Conservation (phyloP, 2,888 invertebrate species). For the Microchrysa polita region DNA sequence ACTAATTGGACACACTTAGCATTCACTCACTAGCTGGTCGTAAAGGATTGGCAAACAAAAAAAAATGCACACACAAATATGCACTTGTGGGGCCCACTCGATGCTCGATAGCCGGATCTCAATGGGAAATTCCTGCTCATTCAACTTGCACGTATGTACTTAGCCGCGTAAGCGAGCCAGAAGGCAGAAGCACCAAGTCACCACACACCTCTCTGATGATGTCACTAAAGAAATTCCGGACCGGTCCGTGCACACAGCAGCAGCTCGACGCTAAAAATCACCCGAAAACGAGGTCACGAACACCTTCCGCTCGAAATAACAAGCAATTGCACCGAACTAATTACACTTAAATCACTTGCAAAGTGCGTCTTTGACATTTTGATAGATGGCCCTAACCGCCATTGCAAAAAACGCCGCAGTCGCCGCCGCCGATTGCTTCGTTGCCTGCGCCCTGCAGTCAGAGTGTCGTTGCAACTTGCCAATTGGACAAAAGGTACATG, state of each 20-base stretch:
- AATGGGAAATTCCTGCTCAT: slow-evolving; percentile 28
- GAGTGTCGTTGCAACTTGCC: too few relatives aligned
- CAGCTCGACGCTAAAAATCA: background rate
- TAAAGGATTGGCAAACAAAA: too few relatives aligned
- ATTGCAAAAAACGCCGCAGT: slow-evolving; percentile 44
- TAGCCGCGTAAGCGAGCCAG: too few relatives aligned
- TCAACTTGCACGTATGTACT: background rate
- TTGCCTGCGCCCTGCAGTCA: background rate
- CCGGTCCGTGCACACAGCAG: background rate
- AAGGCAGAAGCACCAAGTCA: too few relatives aligned
- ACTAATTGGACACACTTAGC: background rate
- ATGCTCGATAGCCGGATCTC: slow-evolving; percentile 22
- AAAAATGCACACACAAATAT: background rate
- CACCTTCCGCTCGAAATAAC: too few relatives aligned
- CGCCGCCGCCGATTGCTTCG: slow-evolving; percentile 3
- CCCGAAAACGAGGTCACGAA: too few relatives aligned
- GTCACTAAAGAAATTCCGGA: slow-evolving; percentile 34
- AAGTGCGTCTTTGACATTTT: slow-evolving; percentile 41
- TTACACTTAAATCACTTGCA: background rate
- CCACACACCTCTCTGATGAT: slow-evolving; percentile 33
- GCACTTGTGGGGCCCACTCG: slow-evolving; percentile 18
- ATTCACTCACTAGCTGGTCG: too few relatives aligned
- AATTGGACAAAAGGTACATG: too few relatives aligned
- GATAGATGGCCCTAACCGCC: slow-evolving; percentile 38
- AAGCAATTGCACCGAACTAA: too few relatives aligned